These are phyloP conservation scores for Vireo altiloquus DNA, from an alignment of 2,113 vertebrate genomes.

Conservation along the genomic window DNA sequence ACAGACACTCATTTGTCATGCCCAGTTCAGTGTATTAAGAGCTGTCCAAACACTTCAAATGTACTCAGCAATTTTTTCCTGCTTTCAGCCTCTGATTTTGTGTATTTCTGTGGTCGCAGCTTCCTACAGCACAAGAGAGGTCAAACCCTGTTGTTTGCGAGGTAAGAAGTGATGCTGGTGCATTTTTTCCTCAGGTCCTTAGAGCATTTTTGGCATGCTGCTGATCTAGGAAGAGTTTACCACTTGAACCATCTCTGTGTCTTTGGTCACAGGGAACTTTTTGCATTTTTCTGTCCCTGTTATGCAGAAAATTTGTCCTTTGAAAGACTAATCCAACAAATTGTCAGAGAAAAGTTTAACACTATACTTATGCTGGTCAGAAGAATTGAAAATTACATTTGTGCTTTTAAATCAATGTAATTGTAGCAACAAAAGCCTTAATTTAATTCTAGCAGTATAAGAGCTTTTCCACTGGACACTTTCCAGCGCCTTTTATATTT, in stretches of 20 bases:
- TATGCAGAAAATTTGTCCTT: neutral
- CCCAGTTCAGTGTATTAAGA: slow-evolving; percentile 56
- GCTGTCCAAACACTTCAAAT: slow-evolving; percentile 46
- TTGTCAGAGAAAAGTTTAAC: neutral
- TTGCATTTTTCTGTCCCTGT: neutral
- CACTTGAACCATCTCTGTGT: neutral
- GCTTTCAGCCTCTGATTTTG: neutral
- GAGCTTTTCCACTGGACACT: neutral
- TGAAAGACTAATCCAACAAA: neutral
- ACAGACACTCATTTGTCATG: slow-evolving; percentile 70
- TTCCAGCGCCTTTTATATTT: neutral
- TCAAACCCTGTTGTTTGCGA: neutral
- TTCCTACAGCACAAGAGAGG: neutral
- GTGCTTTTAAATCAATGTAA: neutral
- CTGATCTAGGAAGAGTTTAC: neutral
- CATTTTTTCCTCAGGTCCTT: neutral
- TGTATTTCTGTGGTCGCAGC: neutral
- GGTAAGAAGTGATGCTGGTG: neutral
- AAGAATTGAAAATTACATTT: neutral
- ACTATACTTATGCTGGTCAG: neutral
- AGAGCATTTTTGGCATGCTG: neutral
- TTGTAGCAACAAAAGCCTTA: neutral
- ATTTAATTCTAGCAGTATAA: neutral
- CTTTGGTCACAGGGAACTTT: neutral
- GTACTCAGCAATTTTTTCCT: slow-evolving; percentile 21